Evolutionary conservation across 2,113 vertebrate species (phyloP), one percentile per base, ranked within the genome.

Genomic region (Python bivittatus): DNA sequence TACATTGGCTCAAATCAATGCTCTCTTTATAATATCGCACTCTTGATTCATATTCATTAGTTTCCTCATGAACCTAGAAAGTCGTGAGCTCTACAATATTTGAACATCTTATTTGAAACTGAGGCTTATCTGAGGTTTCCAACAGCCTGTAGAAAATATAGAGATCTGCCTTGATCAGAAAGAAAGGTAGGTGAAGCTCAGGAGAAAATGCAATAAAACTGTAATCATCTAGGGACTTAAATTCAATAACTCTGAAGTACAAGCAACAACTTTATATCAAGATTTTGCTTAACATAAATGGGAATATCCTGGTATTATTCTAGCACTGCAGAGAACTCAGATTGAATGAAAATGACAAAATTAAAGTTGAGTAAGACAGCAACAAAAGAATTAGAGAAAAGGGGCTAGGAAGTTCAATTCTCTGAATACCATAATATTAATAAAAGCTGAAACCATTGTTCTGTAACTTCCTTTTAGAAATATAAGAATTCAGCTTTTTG

Each of bases 161-260:
- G 86, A 3, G 91, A 93, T 33, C 60, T 10, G 38, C 15, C 42
- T 52, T 83, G 20, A 64, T 91, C 20, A 56, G 93, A 84, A 93
- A 91, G 9, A 23, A 44, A 29, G 42, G 6, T 13, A 95, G 42
- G 90, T 94, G 12, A 58, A 84, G 42, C 64, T 10, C 48, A 0
- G 53, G 95, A 92, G n/a, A 93, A 93, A 95, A 91, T 15, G 72
- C 48, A 93, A 93, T n/a, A 92, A 53, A 91, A 94, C 48, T 29
- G 84, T n/a, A 93, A 91, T 6, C 2, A 48, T 53, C 83, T 7
- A 33, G 23, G 89, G 15, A 94, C 68, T 89, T 89, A 88, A 92
- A 93, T 92, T 95, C 68, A 91, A 52, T 91, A 93, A 87, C 3
- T 20, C 79, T 90, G 23, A 92, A 42, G 88, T 25, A 89, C 42